Percentiles rank a stretch among this genome's conserved stretches.
phyloP scores from a whole-genome alignment of 2,113 vertebrate species.

The Pseudorectes ferrugineus region DNA sequence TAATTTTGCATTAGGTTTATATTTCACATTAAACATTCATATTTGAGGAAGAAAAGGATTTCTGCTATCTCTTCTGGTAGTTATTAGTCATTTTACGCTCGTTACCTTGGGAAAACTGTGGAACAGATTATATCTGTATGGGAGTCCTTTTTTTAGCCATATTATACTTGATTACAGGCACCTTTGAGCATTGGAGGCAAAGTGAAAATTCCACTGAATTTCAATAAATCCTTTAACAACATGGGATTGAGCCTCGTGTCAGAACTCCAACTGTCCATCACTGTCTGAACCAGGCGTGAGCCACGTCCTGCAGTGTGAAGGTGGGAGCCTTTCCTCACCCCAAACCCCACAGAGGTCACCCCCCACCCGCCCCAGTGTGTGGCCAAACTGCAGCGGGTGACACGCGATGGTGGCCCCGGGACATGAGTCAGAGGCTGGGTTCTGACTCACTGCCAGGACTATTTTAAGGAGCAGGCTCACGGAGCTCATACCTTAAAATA shows the following conservation, averaged over 20 bases:
- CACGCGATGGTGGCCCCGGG: neutral
- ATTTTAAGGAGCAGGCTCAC: conserved; percentile 5
- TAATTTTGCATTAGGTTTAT: conserved; percentile 12
- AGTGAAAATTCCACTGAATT: neutral
- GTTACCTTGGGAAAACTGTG: neutral
- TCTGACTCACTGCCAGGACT: neutral
- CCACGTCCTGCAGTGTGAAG: neutral
- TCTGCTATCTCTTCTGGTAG: neutral
- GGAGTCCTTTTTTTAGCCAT: neutral
- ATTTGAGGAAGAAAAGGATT: conserved; percentile 14
- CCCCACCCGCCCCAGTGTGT: fast-evolving
- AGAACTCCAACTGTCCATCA: neutral
- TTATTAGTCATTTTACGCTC: neutral
- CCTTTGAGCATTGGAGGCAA: neutral
- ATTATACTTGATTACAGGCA: neutral
- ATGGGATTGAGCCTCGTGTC: fast-evolving
- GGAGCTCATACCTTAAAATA: neutral
- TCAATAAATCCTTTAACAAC: neutral
- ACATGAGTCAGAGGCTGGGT: neutral
- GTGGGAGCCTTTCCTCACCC: neutral
- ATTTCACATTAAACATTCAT: conserved; percentile 12
- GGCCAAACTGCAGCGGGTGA: neutral
- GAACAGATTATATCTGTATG: neutral
- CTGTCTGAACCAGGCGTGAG: neutral
- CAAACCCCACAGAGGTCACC: neutral